Conservation (phyloP, 2,888 invertebrate species). For the Neocrepidodera transversa region DNA sequence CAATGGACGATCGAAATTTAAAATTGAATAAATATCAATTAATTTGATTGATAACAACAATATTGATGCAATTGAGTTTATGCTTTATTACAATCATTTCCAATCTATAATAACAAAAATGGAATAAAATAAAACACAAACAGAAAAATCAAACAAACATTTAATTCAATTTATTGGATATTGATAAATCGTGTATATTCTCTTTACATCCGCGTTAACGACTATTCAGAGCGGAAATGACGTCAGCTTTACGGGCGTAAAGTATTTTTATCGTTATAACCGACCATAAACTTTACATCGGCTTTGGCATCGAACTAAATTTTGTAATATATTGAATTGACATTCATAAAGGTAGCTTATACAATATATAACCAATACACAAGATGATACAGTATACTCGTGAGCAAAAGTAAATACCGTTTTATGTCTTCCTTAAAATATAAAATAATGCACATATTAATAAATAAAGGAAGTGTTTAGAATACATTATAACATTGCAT, state of each 20-base stretch:
- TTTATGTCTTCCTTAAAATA: background rate
- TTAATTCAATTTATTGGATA: conserved; percentile 35
- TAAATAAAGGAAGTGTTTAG: background rate
- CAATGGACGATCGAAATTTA: background rate
- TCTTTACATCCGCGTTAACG: conserved; percentile 34
- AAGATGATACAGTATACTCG: conserved; percentile 1
- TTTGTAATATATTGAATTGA: conserved; percentile 33
- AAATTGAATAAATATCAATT: conserved; percentile 2
- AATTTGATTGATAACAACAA: background rate
- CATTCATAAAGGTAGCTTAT: conserved; percentile 26
- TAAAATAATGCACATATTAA: background rate
- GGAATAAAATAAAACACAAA: conserved; percentile 7
- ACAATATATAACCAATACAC: conserved; percentile 9
- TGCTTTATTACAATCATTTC: conserved; percentile 1
- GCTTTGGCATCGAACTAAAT: conserved; percentile 30
- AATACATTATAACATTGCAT: background rate
- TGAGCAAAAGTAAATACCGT: background rate
- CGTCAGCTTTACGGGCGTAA: conserved; percentile 29
- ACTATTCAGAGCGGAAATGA: conserved; percentile 24
- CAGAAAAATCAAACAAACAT: conserved; percentile 23
- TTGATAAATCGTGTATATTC: conserved; percentile 31
- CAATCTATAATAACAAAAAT: conserved; percentile 8
- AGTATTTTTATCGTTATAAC: conserved; percentile 32
- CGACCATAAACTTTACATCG: conserved; percentile 21
- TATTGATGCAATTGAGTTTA: background rate